Base-by-base conservation (phyloP, 2,797 vertebrate species). In the Cetoscarus ocellatus region DNA sequence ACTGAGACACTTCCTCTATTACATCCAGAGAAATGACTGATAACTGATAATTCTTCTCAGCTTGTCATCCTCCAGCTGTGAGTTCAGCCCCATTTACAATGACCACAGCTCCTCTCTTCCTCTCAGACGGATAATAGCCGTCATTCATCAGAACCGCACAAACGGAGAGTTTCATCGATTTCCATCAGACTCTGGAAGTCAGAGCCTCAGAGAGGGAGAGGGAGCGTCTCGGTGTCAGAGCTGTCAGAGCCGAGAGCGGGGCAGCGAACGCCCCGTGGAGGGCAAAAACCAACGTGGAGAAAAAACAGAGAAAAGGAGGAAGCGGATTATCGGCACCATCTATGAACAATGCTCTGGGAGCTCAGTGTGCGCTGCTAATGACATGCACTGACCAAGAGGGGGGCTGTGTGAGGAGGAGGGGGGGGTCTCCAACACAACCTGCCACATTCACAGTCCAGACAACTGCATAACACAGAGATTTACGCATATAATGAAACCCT, bases 391-490 rank as follows among this genome's bases (percentile, higher is more conserved):
- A 82, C 72, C 17, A 70, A 79, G 53, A 43, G 68, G 61, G 13
- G 11, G 43, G 43, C n/a, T n/a, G n/a, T 27, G 27, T 27, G 14
- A 15, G 63, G 60, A 82, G 78, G 38, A 72, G 80, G 59, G 72
- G 69, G 73, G 75, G 81, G 85, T 77, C 82, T 86, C 80, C 83
- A 77, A 82, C 88, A 85, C 84, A 87, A 86, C 88, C 87, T 88
- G 82, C 84, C 76, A 83, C 82, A 84, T 88, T 88, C 86, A 86
- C 73, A 63, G 84, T 80, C 79, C 8, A 88, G 84, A 88, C 87
- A 88, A 92, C 86, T 88, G 91, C 92, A 93, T 87, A 91, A 91
- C 82, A 77, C 79, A 67, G 76, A 89, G 84, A 90, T 87, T 91
- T 84, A 88, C 86, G 89, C 89, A 82, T 86, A 84, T 87, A 89